Evolutionary conservation across 2,113 vertebrate species (phyloP).

Genomic region (Tragelaphus imberbis): DNA sequence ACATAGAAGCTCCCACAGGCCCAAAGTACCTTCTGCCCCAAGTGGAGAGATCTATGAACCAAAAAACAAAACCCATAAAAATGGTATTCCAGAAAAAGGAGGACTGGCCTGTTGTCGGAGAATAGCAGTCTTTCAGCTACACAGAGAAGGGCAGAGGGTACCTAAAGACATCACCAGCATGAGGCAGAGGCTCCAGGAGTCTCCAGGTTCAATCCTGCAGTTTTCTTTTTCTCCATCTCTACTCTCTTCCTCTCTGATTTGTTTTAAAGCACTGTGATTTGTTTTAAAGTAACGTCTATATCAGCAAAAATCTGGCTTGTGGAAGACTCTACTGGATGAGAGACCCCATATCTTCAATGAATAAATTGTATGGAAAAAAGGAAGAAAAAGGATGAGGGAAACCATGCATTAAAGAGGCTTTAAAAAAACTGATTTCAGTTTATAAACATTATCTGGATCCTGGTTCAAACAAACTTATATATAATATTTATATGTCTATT

Average conservation of each 20-base stretch:
- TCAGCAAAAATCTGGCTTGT: slow-evolving; percentile 3
- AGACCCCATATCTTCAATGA: background rate
- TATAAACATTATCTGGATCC: background rate
- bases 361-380: background rate
- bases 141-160: background rate
- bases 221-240: background rate
- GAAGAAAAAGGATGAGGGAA: background rate
- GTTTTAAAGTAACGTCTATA: background rate
- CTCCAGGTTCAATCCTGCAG: background rate
- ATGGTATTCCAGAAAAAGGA: background rate
- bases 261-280: background rate
- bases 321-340: background rate
- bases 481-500: background rate
- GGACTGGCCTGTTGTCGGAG: background rate
- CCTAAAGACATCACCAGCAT: background rate
- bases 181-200: background rate
- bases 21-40: background rate
- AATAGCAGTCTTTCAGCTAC: background rate
- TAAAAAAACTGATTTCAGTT: background rate
- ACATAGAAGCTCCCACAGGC: background rate
- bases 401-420: background rate
- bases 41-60: background rate
- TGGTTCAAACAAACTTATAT: background rate
- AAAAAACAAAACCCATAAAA: background rate
- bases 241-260: background rate